Evolutionary conservation across 2,113 vertebrate species (phyloP).

Genomic region (Albula goreensis): DNA sequence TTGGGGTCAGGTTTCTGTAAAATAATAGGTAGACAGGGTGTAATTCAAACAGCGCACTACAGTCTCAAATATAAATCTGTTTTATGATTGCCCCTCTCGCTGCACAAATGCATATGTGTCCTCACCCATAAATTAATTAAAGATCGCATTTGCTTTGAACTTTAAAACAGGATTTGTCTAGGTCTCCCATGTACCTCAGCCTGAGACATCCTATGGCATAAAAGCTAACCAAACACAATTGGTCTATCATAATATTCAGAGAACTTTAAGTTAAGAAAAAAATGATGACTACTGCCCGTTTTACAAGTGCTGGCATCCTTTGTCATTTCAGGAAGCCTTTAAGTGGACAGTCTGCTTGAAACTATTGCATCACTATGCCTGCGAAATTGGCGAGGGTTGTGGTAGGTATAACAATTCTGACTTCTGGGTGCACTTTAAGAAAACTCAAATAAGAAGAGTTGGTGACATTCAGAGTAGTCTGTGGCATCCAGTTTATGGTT

Average conservation of each 20-base stretch:
- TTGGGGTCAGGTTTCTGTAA: constrained; percentile 12
- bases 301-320: background rate
- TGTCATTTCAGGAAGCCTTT: background rate
- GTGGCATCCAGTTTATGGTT: background rate
- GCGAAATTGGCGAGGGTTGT: background rate
- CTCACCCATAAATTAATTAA: background rate
- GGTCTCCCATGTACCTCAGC: background rate
- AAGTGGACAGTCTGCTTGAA: background rate
- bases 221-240: background rate
- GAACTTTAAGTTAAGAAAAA: background rate
- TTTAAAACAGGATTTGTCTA: background rate
- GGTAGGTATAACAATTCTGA: background rate
- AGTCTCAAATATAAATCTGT: constrained; percentile 5
- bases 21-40: background rate
- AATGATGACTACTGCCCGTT: background rate
- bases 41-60: constrained; percentile 5
- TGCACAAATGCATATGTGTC: background rate
- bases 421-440: background rate
- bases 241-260: background rate
- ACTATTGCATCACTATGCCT: background rate
- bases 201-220: background rate
- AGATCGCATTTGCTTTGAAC: no score
- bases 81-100: constrained; percentile 4
- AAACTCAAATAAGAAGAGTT: background rate
- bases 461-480: background rate